Percentiles rank a stretch among this genome's conserved stretches.
phyloP scores from a whole-genome alignment of 2,113 vertebrate species.

The Dipodomys spectabilis region DNA sequence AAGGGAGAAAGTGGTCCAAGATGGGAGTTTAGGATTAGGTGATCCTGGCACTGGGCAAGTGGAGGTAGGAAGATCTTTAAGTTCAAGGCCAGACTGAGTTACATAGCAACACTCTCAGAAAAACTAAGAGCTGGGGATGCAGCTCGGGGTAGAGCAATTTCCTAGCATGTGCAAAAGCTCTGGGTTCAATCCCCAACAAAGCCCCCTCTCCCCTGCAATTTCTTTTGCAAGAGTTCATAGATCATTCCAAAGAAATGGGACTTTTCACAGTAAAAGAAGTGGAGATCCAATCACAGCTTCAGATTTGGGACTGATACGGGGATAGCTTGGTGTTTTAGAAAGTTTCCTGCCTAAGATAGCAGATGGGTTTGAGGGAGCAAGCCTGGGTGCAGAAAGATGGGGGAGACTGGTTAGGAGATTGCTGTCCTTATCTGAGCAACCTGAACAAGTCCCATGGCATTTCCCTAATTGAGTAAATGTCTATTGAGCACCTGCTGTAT shows the following conservation, averaged over 20 bases:
- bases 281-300: neutral
- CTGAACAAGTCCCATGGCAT: slow-evolving; percentile 32
- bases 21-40: neutral
- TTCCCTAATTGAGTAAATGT: slow-evolving; percentile 61
- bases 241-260: neutral
- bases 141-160: neutral
- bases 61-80: neutral
- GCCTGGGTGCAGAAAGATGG: neutral
- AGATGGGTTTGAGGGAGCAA: slow-evolving; percentile 9
- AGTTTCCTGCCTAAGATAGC: slow-evolving; percentile 25
- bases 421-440: neutral
- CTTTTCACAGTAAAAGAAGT: neutral
- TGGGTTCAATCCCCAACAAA: neutral
- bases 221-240: neutral
- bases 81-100: neutral
- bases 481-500: slow-evolving; percentile 58
- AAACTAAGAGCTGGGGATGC: neutral
- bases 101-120: neutral
- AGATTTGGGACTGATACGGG: neutral
- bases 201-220: neutral
- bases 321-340: slow-evolving; percentile 38
- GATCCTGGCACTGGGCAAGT: neutral
- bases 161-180: neutral
- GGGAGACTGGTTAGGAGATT: neutral
- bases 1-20: neutral